Base-by-base conservation (phyloP, 2,113 vertebrate species). In the Aramus guarauna region DNA sequence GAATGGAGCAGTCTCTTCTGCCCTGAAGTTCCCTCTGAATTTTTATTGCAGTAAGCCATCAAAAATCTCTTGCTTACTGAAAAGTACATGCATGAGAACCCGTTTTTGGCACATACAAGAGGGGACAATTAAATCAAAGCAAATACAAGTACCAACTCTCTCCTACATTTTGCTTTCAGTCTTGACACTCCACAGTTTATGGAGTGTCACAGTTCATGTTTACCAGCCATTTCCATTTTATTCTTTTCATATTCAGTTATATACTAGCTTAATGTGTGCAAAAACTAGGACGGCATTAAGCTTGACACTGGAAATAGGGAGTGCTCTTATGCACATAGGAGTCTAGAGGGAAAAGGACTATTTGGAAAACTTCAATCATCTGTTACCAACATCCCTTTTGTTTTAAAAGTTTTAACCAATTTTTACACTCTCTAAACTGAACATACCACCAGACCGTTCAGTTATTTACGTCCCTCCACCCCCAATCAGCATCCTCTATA, bases 371-470 rank as follows among this genome's bases (percentile, higher is more conserved):
- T 27, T 87, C 15, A 50, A 1, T 2, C 79, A 17, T 62, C n/a
- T 53, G 20, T 27, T 56, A 82, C 15, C 34, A 52, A 41, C 6
- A 2, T 0, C 18, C 48, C 24, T 16, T 26, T 6, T n/a, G 8
- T 9, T 64, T 14, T 5, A 9, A 39, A 43, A 32, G 17, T 1
- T 4, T 37, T 39, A 50, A 58, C 4, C 0, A 2, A 32, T 56
- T 58, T 37, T 11, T 39, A 32, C 27, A 23, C 18, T 75, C 30
- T 73, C 36, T 27, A 76, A 67, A 53, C 27, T 58, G 26, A 75
- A 76, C 6, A 72, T 5, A 55, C 11, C 30, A 64, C 21, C 22
- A 72, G 41, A 43, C 14, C 4, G 8, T 21, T 21, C 30, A 41
- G 45, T 47, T 71, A 83, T 23, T 58, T 58, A 50, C 6, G 9